phyloP scores from a whole-genome alignment of 2,888 invertebrate genomes.

The Mythimna lalbum region DNA sequence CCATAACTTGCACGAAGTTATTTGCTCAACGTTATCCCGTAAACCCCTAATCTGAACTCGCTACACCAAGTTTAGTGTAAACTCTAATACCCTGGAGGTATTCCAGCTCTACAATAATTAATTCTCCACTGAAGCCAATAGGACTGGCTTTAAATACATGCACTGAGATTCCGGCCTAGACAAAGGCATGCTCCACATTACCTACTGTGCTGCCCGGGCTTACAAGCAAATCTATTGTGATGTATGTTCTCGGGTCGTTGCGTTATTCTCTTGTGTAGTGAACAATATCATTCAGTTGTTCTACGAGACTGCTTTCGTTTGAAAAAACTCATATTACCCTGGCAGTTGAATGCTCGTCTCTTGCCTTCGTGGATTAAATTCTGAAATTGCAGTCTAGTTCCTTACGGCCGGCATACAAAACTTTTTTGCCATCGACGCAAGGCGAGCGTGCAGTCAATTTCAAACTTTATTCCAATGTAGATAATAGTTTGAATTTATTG shows the following conservation, averaged over 20 bases:
- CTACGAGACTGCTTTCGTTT: constrained; percentile 15
- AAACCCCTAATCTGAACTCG: constrained; percentile 56
- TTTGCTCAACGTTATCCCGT: constrained; percentile 52
- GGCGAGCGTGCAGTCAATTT: constrained; percentile 4
- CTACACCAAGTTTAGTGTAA: constrained; percentile 58
- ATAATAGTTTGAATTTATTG: constrained; percentile 12
- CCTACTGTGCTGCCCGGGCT: constrained; percentile 37
- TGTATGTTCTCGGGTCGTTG: constrained; percentile 34
- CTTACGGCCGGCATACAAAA: background rate
- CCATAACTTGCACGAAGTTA: constrained; percentile 50
- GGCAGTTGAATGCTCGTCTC: background rate
- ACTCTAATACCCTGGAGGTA: constrained; percentile 61
- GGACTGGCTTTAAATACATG: constrained; percentile 55
- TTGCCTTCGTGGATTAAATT: constrained; percentile 2
- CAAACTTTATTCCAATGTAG: constrained; percentile 1
- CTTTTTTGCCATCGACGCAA: background rate
- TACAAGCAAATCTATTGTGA: constrained; percentile 52
- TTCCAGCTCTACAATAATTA: constrained; percentile 66
- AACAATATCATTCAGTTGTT: constrained; percentile 30
- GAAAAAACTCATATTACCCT: constrained; percentile 29
- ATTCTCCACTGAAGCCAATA: constrained; percentile 65
- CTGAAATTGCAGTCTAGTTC: constrained; percentile 18
- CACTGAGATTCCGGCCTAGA: constrained; percentile 40
- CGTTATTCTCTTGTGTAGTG: constrained; percentile 27
- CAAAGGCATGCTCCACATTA: constrained; percentile 53